phyloP scores from a whole-genome alignment of 2,888 invertebrate genomes.

The Philonicus albiceps region DNA sequence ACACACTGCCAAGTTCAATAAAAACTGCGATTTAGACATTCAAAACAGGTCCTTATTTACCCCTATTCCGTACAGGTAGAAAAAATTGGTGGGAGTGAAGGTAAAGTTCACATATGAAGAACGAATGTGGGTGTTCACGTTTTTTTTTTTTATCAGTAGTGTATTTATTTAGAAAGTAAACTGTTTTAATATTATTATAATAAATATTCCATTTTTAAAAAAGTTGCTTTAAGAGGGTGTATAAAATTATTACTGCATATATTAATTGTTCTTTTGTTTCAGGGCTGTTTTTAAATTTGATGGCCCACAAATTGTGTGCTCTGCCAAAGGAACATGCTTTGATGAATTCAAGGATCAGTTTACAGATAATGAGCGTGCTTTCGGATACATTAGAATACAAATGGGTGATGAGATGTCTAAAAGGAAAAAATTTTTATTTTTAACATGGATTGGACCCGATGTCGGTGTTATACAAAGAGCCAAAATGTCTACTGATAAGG shows the following conservation, averaged over 20 bases:
- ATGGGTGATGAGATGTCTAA: constrained; percentile 86
- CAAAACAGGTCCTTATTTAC: no score
- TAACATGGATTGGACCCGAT: constrained; percentile 79
- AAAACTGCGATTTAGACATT: no score
- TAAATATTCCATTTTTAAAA: no score
- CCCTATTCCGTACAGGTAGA: no score
- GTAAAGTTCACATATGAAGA: no score
- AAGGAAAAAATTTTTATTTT: constrained; percentile 79
- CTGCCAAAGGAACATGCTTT: constrained; percentile 74
- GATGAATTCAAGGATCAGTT: constrained; percentile 75
- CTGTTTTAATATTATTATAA: no score
- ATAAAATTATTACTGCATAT: background rate
- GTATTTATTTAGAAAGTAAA: no score
- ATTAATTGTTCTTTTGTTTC: constrained; percentile 5
- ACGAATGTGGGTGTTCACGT: no score
- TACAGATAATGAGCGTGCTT: constrained; percentile 76
- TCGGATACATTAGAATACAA: constrained; percentile 77
- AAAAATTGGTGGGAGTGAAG: no score
- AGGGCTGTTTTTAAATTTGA: constrained; percentile 83
- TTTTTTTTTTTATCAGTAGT: no score
- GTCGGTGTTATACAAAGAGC: constrained; percentile 81
- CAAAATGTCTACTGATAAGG: constrained; percentile 84
- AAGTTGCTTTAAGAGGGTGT: no score
- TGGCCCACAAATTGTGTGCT: constrained; percentile 71
- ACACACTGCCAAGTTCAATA: no score